Evolutionary conservation across 2,888 invertebrate species (phyloP), one percentile per base, ranked within the genome.

Genomic region (Cheilosia vernalis): DNA sequence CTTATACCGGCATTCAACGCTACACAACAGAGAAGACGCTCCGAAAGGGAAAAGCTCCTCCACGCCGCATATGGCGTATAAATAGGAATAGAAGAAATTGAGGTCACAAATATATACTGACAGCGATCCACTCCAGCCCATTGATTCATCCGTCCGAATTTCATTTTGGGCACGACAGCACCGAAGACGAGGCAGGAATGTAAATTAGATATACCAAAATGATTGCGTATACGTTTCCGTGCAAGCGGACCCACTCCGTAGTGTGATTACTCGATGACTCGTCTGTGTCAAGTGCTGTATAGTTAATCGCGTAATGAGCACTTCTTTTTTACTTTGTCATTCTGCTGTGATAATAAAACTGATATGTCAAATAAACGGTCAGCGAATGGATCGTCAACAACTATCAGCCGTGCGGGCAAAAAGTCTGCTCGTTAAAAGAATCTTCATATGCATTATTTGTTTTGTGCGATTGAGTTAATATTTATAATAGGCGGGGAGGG

Each of bases 281-380:
- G 30, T 27, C 49, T 64, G 24, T 51, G 51, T 51, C 64, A 37
- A 63, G 49, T 64, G 64, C 24, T 44, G 49, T 42, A 13, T 24
- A 49, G 67, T 67, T 67, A 58, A 69, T 58, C 49, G 70, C 40
- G 60, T 51, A 70, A 60, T 60, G 40, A 51, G 47, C 27, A 51
- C 1, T 37, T 49, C 19, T 74, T 66, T 40, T 55, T 37, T 73
- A 37, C 37, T 47, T 44, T n/a, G 4, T 33, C 19, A 17, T 53
- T 53, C 21, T 44, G 30, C 33, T 64, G 66, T 76, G 64, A 82
- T 66, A 76, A 70, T 51, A 64, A 64, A 76, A 78, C 64, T 70
- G 53, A 76, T 76, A 60, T 82, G 81, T 70, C 81, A 82, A 82
- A 82, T 81, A 64, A 76, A 76, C 49, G 64, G 44, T 76, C 56